Conservation (phyloP, 2,888 invertebrate species). For the Eilema depressum region DNA sequence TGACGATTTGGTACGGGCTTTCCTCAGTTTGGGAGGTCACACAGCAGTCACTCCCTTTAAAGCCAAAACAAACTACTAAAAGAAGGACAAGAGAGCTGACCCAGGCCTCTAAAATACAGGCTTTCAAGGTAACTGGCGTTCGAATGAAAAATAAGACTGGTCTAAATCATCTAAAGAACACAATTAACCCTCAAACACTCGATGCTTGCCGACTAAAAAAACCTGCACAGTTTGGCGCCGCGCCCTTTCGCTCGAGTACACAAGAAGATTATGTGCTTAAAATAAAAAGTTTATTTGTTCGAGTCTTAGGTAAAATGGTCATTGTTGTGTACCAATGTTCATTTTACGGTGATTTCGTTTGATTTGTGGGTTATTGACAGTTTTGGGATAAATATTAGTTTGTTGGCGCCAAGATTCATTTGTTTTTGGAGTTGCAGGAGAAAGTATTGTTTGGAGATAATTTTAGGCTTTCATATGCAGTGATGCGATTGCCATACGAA, state of each 20-base stretch:
- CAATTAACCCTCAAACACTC: slow-evolving; percentile 1
- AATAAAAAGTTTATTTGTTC: slow-evolving; percentile 48
- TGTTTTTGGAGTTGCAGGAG: slow-evolving; percentile 9
- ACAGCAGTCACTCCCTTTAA: no score
- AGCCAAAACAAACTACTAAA: no score
- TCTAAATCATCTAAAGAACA: slow-evolving; percentile 1
- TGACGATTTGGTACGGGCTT: no score
- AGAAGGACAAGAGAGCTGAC: no score
- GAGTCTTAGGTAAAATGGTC: slow-evolving; percentile 31
- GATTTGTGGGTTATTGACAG: slow-evolving; percentile 52
- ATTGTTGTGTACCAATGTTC: slow-evolving; percentile 28
- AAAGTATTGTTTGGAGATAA: neutral
- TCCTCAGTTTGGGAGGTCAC: no score
- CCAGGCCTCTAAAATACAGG: neutral
- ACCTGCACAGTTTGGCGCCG: slow-evolving; percentile 46
- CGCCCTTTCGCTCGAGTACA: slow-evolving; percentile 50
- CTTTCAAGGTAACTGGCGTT: neutral
- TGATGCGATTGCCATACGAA: no score
- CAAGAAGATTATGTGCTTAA: slow-evolving; percentile 52
- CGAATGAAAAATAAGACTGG: neutral
- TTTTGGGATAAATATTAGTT: slow-evolving; percentile 59
- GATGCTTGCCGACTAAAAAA: slow-evolving; percentile 32
- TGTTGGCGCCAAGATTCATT: slow-evolving; percentile 39
- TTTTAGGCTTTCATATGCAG: neutral
- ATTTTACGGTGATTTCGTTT: slow-evolving; percentile 43